Evolutionary conservation across 2,113 vertebrate species (phyloP).

Genomic region (Passer montanus): DNA sequence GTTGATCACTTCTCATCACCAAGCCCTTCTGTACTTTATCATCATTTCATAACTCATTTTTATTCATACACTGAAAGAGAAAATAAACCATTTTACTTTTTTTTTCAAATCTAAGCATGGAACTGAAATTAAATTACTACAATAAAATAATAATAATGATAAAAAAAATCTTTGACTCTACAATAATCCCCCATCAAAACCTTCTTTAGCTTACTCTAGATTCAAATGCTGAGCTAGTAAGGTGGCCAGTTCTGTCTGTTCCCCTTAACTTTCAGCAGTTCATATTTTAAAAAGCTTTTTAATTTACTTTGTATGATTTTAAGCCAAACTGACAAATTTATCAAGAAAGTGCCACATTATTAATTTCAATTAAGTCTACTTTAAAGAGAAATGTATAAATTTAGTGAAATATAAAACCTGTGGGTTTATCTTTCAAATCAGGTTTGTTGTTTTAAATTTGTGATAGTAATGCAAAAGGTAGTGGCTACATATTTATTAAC

Average conservation of each 20-base stretch:
- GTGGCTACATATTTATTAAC: not conserved
- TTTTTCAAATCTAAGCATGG: not conserved
- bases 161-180: not conserved
- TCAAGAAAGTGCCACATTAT: not conserved
- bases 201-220: not conserved
- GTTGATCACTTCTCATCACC: not conserved
- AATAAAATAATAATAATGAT: not conserved
- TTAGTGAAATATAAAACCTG: not conserved
- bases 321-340: not conserved
- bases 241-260: not conserved
- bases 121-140: not conserved
- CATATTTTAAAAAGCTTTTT: not conserved
- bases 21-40: not conserved
- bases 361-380: not conserved
- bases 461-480: not conserved
- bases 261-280: not conserved
- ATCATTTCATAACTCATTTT: slow-evolving; percentile 8
- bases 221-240: not conserved
- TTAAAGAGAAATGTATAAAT: not conserved
- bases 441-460: not conserved
- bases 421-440: not conserved
- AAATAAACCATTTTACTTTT: slow-evolving; percentile 14
- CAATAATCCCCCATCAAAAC: not conserved
- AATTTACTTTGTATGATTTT: not conserved
- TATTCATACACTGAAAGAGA: not conserved